These are phyloP conservation scores for Rhynchomys soricoides DNA, from an alignment of 2,113 vertebrate species.

Conservation along the genomic window DNA sequence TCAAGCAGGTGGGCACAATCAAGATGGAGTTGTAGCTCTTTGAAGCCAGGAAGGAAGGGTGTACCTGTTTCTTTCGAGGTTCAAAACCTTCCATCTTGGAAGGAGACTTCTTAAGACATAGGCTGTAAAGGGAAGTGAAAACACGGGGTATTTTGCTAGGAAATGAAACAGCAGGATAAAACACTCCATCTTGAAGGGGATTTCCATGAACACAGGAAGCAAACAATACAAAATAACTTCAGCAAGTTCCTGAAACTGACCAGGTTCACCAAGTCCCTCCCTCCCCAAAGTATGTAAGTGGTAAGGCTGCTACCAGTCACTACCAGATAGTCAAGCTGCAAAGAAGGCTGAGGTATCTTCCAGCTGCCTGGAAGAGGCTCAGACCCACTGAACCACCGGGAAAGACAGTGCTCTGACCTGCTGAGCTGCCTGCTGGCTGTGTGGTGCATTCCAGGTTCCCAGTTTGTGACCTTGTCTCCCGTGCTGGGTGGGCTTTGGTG, in stretches of 20 bases:
- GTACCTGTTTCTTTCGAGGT: no score
- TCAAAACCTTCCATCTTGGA: neutral
- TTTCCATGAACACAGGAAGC: neutral
- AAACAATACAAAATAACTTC: neutral
- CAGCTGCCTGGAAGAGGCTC: neutral
- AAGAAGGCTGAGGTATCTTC: neutral
- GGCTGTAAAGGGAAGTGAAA: neutral
- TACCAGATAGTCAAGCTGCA: neutral
- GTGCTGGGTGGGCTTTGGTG: neutral
- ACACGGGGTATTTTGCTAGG: neutral
- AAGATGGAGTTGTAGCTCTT: neutral
- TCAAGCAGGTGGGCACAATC: neutral
- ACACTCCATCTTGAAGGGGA: neutral
- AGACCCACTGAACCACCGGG: neutral
- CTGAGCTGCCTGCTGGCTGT: neutral
- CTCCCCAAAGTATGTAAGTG: neutral
- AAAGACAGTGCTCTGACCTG: neutral
- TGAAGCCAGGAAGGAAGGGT: neutral
- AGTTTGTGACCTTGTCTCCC: neutral
- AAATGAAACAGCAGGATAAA: neutral
- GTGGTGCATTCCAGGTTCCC: neutral
- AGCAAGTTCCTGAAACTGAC: neutral
- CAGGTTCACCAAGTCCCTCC: neutral
- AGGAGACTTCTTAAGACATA: neutral
- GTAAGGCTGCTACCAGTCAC: neutral